Base-by-base conservation (phyloP, 2,113 vertebrate species). In the Syrrhaptes paradoxus region DNA sequence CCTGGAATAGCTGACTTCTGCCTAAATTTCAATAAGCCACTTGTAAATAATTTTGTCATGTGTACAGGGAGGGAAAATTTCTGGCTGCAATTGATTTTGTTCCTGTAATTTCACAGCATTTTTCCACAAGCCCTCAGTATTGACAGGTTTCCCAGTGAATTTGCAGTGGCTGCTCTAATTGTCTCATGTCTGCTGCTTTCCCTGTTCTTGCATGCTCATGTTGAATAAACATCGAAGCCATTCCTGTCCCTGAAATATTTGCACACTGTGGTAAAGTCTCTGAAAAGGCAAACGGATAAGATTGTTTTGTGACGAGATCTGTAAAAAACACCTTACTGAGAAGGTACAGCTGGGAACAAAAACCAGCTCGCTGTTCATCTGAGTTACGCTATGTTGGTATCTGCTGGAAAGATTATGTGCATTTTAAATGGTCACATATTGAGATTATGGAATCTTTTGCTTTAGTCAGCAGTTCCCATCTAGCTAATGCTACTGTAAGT, bases 21-120 rank as follows among this genome's bases (percentile, higher is more conserved):
- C 70, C 76, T 92, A 95, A 80, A 96, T 92, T 96, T 95, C 97
- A 91, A 97, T 96, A 93, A 95, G 74, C 80, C 93, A 91, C 94
- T 96, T 96, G 65, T 97, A 97, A 98, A 95, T 97, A 92, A 97
- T 90, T 87, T 71, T 93, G 96, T 97, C 89, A 92, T 93, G 95
- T 97, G 97, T 93, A 97, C 93, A 96, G 96, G 87, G 81, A 95
- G 75, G 89, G 92, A 96, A 97, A 92, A 95, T 92, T 94, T 97
- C 89, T 97, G 93, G 82, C 93, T 89, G 54, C 90, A 80, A 96
- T 97, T 96, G 93, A 94, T 96, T 95, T 96, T 97, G 89, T 94
- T 96, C 83, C 93, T 96, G 91, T 96, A 85, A 71, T 92, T 93
- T 89, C 76, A 95, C 88, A 96, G 80, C 91, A 77, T 96, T 96